Evolutionary conservation across 2,888 invertebrate species (phyloP).

Genomic region (Acleris literana): DNA sequence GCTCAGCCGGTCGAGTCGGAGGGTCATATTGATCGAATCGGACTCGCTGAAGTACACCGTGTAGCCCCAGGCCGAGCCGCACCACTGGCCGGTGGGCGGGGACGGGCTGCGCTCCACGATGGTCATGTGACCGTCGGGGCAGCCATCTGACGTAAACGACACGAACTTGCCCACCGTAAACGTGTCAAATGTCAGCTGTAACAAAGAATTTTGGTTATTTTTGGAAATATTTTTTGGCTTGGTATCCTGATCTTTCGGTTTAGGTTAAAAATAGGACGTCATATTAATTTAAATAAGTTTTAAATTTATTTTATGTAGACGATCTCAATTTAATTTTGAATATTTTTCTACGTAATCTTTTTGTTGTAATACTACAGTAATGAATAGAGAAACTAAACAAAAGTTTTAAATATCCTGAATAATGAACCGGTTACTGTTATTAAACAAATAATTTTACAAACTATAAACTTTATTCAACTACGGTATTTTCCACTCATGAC

Average conservation of each 20-base stretch:
- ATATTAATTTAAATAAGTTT: no score
- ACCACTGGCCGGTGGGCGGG: constrained; percentile 91
- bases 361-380: no score
- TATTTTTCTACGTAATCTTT: no score
- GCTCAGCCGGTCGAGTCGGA: constrained; percentile 87
- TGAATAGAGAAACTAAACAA: no score
- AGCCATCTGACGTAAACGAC: constrained; percentile 90
- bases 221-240: no score
- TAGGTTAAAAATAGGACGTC: no score
- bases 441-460: not conserved
- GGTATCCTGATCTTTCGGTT: no score
- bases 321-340: no score
- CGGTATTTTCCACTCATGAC: not conserved
- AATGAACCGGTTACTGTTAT: no score
- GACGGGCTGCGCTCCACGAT: constrained; percentile 89
- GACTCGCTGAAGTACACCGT: constrained; percentile 94
- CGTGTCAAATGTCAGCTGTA: constrained; percentile 92
- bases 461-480: not conserved
- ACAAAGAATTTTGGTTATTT: constrained; percentile 45
- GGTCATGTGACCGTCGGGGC: constrained; percentile 92
- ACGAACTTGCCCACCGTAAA: constrained; percentile 92
- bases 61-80: constrained; percentile 92
- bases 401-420: no score
- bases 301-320: no score
- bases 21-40: constrained; percentile 89